Percentiles rank a stretch among this genome's conserved stretches.
These are phyloP conservation scores for Acrobasis suavella DNA, from an alignment of 2,888 invertebrate genomes.

Conservation along the genomic window DNA sequence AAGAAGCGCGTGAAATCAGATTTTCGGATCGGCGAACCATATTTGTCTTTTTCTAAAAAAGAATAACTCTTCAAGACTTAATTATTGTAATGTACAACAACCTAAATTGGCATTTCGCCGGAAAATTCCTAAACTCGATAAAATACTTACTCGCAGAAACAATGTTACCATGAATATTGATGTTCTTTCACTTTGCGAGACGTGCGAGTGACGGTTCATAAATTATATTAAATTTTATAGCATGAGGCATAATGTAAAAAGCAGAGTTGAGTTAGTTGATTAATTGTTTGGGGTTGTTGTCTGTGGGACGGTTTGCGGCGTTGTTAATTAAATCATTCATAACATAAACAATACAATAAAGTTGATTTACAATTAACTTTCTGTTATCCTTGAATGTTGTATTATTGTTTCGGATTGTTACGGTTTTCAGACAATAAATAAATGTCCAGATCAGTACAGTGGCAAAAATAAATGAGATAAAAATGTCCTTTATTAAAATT, in stretches of 20 bases:
- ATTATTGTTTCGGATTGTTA: neutral
- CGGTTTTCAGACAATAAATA: too few species aligned
- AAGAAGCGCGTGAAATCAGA: too few species aligned
- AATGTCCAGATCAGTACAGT: too few species aligned
- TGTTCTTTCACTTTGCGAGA: slow-evolving; percentile 15
- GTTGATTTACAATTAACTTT: neutral
- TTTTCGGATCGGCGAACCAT: too few species aligned
- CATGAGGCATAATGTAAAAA: slow-evolving; percentile 2
- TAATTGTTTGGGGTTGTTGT: slow-evolving; percentile 10
- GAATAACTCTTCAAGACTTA: too few species aligned
- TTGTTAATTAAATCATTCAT: slow-evolving; percentile 6
- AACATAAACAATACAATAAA: slow-evolving; percentile 10
- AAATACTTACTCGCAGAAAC: slow-evolving; percentile 14
- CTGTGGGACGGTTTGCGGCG: neutral
- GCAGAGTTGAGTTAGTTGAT: slow-evolving; percentile 1
- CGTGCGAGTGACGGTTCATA: slow-evolving; percentile 16
- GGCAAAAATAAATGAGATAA: too few species aligned
- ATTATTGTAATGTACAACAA: too few species aligned
- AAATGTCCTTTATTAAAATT: too few species aligned
- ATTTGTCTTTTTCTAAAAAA: too few species aligned
- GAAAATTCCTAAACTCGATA: neutral
- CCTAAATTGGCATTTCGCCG: neutral
- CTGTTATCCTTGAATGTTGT: neutral
- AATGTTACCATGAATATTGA: slow-evolving; percentile 16
- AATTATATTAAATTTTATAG: slow-evolving; percentile 14